phyloP scores from a whole-genome alignment of 2,113 vertebrate species.

The Rallus limicola region DNA sequence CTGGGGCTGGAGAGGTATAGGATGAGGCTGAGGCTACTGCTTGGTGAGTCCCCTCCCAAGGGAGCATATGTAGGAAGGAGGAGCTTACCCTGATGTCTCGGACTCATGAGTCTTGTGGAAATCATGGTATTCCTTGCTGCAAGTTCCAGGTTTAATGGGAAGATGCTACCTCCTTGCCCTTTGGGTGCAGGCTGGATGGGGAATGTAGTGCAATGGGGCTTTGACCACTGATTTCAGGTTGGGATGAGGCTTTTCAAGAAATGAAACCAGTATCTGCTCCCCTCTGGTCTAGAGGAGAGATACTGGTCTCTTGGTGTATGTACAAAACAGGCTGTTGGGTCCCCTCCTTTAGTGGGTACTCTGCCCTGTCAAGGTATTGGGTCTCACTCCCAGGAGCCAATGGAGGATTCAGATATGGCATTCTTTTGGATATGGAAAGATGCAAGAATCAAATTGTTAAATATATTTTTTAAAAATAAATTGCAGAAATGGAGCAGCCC shows the following conservation, averaged over 20 bases:
- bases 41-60: neutral
- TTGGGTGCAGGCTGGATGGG: neutral
- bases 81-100: neutral
- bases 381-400: neutral
- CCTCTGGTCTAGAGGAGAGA: neutral
- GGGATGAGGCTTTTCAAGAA: neutral
- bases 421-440: neutral
- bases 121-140: neutral
- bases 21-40: neutral
- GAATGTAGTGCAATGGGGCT: accelerated
- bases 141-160: neutral
- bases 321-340: neutral
- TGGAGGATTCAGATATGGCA: neutral
- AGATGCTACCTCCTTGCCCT: neutral
- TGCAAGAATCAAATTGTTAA: neutral
- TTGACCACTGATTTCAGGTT: neutral
- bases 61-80: neutral
- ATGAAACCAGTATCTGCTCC: neutral
- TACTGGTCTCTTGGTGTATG: neutral
- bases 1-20: neutral
- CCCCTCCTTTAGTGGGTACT: neutral
- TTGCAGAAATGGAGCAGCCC: neutral
- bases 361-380: neutral
- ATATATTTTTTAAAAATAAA: neutral
- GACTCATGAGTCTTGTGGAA: neutral